Evolutionary conservation across 2,888 invertebrate species (phyloP), one percentile per base, ranked within the genome.

Genomic region (Acleris holmiana): DNA sequence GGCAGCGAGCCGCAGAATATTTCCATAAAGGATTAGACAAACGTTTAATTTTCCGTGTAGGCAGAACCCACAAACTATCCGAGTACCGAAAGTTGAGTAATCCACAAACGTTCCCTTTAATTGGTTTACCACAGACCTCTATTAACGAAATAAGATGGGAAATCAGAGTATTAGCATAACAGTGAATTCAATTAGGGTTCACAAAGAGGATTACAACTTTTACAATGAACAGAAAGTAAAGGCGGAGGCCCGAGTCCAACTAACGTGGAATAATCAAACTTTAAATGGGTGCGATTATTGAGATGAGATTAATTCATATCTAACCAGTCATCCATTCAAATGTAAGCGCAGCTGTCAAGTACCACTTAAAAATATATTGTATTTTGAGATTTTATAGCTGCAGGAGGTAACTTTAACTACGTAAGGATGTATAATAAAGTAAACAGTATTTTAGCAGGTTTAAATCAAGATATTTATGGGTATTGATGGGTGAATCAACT

Each of bases 171-270:
- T 92, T 92, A 91, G 89, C 92, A 92, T 92, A 91, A 91, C 91
- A 91, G 90, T 87, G 85, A 90, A 91, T 92, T 91, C 91, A 91
- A 92, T 92, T 92, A 91, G 87, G 88, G 85, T 85, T 82, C 85
- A 91, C 91, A 92, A 91, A 92, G 91, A 91, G 91, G 91, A 92
- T 92, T 91, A 92, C 89, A 91, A 91, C 91, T 91, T 92, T 91
- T 89, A 91, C 89, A 91, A 89, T 90, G 88, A 89, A 84, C 85
- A 86, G 83, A 87, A 91, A 89, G 89, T 91, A 89, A 80, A 84
- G 84, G 83, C 83, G 77, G 85, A 82, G 82, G 80, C 81, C 83
- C 84, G 82, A 82, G 83, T 82, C 83, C 83, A 90, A 90, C 91
- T 90, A 90, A 79, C 85, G 80, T 85, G 79, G 86, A 86, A 88